A percentile compares a stretch with the other conserved stretches of the same genome.
Conservation (phyloP, 2,113 vertebrate species). For the Bos javanicus region DNA sequence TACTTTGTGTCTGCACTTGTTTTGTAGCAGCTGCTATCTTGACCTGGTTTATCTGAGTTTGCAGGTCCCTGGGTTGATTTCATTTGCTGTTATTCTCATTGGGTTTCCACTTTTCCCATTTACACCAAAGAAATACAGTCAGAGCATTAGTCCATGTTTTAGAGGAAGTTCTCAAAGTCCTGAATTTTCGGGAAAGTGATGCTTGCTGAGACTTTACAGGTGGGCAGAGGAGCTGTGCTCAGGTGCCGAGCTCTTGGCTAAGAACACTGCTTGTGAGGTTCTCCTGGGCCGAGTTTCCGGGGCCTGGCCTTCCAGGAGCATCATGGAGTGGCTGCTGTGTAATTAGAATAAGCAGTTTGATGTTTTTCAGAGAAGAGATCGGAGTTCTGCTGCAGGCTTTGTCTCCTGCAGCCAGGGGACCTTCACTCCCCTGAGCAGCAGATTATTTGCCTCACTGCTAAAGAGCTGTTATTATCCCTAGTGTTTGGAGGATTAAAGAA, state of each 20-base stretch:
- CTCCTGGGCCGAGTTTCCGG: not conserved
- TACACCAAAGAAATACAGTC: not conserved
- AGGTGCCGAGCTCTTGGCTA: not conserved
- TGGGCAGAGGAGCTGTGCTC: accelerated
- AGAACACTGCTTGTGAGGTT: conserved; percentile 26
- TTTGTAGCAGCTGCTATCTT: not conserved
- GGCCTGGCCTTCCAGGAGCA: not conserved
- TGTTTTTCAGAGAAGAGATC: not conserved
- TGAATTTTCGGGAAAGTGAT: not conserved
- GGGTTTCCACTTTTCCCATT: not conserved
- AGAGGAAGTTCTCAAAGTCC: not conserved
- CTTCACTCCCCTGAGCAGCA: not conserved
- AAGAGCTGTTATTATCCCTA: not conserved
- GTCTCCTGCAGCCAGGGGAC: not conserved
- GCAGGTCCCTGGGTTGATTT: not conserved
- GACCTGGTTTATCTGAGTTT: not conserved
- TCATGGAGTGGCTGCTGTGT: not conserved
- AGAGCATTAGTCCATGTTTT: not conserved
- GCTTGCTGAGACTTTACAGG: not conserved
- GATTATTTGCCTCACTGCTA: not conserved
- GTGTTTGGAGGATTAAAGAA: not conserved
- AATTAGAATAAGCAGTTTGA: not conserved
- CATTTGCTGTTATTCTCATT: not conserved
- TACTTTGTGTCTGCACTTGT: not conserved
- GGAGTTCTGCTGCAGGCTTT: not conserved